Conservation (phyloP, 2,113 vertebrate species). For the Chamaetylas fuelleborni region DNA sequence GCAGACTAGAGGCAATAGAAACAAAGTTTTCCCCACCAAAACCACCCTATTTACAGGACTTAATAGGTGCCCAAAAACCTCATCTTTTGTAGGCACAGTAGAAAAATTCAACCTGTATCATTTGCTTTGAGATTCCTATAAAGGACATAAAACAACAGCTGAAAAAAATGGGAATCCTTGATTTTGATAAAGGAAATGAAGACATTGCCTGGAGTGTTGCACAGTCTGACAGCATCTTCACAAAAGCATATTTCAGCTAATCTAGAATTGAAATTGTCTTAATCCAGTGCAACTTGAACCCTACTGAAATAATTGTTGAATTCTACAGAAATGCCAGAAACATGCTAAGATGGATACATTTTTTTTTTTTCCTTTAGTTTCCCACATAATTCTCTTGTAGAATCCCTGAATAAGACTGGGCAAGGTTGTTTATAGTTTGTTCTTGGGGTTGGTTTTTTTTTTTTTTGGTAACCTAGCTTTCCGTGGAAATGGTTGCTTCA, state of each 20-base stretch:
- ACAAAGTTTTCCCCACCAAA: neutral
- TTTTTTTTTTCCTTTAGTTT: neutral
- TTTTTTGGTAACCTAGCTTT: neutral
- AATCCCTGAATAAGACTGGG: neutral
- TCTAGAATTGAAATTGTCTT: neutral
- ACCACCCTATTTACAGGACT: neutral
- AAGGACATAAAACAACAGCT: neutral
- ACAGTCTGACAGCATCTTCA: neutral
- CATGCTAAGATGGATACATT: neutral
- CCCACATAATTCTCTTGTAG: neutral
- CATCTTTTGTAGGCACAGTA: neutral
- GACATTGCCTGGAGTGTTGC: neutral
- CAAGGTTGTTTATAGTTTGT: neutral
- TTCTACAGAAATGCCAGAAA: neutral
- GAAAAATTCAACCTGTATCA: neutral
- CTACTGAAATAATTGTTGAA: neutral
- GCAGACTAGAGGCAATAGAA: neutral
- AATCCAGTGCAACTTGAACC: neutral
- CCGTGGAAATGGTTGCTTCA: neutral
- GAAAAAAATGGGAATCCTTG: neutral
- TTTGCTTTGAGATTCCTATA: neutral
- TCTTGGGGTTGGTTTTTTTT: too few relatives aligned
- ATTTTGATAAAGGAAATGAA: neutral
- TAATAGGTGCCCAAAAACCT: rapidly evolving
- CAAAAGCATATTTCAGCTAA: neutral